Evolutionary conservation across 2,113 vertebrate species (phyloP).

Genomic region (Solea solea): DNA sequence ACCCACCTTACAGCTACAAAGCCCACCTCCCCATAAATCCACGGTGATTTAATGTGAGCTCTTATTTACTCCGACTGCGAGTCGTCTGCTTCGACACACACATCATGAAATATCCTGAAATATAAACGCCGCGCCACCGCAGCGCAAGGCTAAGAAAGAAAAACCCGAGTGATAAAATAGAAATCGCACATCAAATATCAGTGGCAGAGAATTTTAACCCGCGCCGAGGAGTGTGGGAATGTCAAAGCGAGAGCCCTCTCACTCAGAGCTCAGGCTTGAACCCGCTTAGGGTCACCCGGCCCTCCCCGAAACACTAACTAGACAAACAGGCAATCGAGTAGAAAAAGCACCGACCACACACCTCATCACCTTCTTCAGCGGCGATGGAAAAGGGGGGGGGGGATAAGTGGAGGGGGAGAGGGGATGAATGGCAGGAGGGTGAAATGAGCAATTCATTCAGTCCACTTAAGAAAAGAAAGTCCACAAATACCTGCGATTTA

Average conservation of each 20-base stretch:
- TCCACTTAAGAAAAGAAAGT: conserved; percentile 20
- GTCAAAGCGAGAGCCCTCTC: conserved; percentile 22
- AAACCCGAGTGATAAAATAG: not conserved
- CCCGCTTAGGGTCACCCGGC: not conserved
- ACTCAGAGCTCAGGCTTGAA: conserved; percentile 13
- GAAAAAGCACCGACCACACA: conserved; percentile 29
- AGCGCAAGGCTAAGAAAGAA: not conserved
- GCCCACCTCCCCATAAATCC: conserved; percentile 49
- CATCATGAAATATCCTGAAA: not conserved
- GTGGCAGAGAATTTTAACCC: conserved; percentile 18
- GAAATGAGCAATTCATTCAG: conserved; percentile 22
- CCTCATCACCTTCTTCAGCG: conserved; percentile 27
- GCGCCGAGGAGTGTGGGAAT: conserved; percentile 23
- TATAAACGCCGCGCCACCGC: not conserved
- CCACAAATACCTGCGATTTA: conserved; percentile 10
- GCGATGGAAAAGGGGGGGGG: conserved; percentile 5
- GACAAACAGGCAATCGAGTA: conserved; percentile 60
- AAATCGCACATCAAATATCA: conserved; percentile 50
- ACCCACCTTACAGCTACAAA: conserved; percentile 12
- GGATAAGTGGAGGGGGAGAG: not conserved
- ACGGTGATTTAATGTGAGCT: conserved; percentile 50
- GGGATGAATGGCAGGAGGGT: not conserved
- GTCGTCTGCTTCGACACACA: conserved; percentile 17
- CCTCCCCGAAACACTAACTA: conserved; percentile 17
- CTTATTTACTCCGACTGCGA: conserved; percentile 45